phyloP scores from a whole-genome alignment of 2,113 vertebrate genomes.

The Prionailurus bengalensis region DNA sequence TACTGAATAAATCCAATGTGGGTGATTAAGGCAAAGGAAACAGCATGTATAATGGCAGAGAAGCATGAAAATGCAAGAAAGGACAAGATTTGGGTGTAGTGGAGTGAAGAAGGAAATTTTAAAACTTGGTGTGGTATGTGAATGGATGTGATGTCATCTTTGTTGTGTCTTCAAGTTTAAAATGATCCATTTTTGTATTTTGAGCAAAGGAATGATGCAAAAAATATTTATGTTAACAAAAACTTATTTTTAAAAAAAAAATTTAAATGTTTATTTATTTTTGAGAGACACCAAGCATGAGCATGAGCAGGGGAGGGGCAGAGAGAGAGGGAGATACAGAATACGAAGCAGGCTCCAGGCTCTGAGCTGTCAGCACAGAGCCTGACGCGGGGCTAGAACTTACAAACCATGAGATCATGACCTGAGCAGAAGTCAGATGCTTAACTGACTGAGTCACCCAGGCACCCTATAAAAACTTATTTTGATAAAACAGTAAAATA shows the following conservation, averaged over 20 bases:
- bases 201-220: background rate
- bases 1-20: background rate
- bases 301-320: too few species aligned
- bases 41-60: background rate
- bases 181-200: background rate
- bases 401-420: too few species aligned
- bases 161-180: background rate
- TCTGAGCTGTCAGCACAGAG: too few species aligned
- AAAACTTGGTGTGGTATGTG: background rate
- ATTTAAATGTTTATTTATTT: too few species aligned
- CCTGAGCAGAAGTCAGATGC: too few species aligned
- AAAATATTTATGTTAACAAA: background rate
- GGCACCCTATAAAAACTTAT: background rate
- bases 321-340: too few species aligned
- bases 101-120: background rate
- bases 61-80: background rate
- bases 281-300: too few species aligned
- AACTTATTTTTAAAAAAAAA: background rate
- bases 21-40: background rate
- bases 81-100: background rate
- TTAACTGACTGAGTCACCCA: too few species aligned
- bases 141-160: background rate
- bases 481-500: background rate
- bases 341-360: too few species aligned
- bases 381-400: too few species aligned